Base-by-base conservation (phyloP, 2,797 vertebrate genomes). In the Rachycentron canadum region DNA sequence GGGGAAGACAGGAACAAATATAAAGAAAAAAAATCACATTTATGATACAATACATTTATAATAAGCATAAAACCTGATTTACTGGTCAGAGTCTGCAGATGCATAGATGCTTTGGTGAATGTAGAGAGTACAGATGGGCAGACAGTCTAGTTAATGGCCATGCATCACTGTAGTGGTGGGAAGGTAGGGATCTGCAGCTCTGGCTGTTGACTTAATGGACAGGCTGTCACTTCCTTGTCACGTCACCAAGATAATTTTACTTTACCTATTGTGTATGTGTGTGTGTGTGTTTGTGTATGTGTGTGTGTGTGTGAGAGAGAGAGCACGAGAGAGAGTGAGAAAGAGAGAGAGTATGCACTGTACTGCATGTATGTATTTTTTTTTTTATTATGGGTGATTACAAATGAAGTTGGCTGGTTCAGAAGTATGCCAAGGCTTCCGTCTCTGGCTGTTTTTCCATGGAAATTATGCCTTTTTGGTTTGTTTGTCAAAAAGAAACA, bases 171-270 rank as follows among this genome's bases (percentile, higher is more conserved):
- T 72, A 63, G 74, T 60, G 72, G 59, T 72, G 49, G 66, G 63
- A 69, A 84, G 69, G 84, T 49, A 73, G 66, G 55, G 73, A 86
- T 79, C 63, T 65, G 69, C 70, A 72, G 55, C 64, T 86, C 80
- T 67, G 50, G 59, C 47, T 79, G 82, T 88, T 88, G 86, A 91
- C 88, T 85, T 90, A 91, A 86, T 76, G 75, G 86, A 89, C 88
- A 86, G 79, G 71, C 84, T 89, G 90, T 90, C 90, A 85, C 80
- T 73, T 88, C 72, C 75, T 81, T 91, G 87, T 91, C 88, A 84
- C 78, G 75, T 82, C 73, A 76, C 77, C 79, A 62, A 76, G 73
- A 89, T 89, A 83, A 89, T 92, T 88, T 89, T 77, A 82, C 81
- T 81, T 76, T 73, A 67, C 75, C 72, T 60, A 67, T 68, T 72